Evolutionary conservation across 2,888 invertebrate species (phyloP), one percentile per base, ranked within the genome.

Genomic region (Drosophila colorata): DNA sequence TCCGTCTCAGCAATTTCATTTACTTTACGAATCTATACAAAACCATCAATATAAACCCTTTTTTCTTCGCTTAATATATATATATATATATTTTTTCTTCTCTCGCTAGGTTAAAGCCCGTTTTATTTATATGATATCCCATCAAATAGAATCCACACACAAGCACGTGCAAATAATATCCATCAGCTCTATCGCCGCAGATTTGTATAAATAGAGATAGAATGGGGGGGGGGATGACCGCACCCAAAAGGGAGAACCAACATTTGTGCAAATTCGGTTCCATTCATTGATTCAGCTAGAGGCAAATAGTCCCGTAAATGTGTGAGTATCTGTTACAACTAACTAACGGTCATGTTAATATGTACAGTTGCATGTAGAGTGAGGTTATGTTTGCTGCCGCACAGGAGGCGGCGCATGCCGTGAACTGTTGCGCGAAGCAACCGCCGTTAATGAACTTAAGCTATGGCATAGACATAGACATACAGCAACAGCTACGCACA

Each of bases 401-500:
- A 13, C 37, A 20, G 51, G 3, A 41, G 53, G 49, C 52, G 49
- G 35, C 59, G 69, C 49, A 80, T 66, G 82, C 78, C 77, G 63
- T 69, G 83, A 77, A 83, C 83, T 83, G 88, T 83, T 83, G 88
- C 83, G 74, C 81, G 78, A 66, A 79, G 60, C 63, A 64, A 76
- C 52, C 56, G 63, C 67, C 81, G 88, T 88, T 83, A 83, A 83
- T 83, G 83, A 83, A 83, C 83, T 83, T 88, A 88, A 80, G 80
- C 78, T 65, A 69, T 49, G 46, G 40, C 58, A 60, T 61, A 47
- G 48, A 49, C 80, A 66, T 60, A 77, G 44, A 64, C 58, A 47
- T 55, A 35, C 38, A 31, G 60, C 48, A 20, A 69, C 47, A 43
- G 13, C 33, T 40, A 44, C 58, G 25, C 43, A 49, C 33, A 51